Evolutionary conservation across 2,888 invertebrate species (phyloP).

Genomic region (Aproaerema taeniolella): DNA sequence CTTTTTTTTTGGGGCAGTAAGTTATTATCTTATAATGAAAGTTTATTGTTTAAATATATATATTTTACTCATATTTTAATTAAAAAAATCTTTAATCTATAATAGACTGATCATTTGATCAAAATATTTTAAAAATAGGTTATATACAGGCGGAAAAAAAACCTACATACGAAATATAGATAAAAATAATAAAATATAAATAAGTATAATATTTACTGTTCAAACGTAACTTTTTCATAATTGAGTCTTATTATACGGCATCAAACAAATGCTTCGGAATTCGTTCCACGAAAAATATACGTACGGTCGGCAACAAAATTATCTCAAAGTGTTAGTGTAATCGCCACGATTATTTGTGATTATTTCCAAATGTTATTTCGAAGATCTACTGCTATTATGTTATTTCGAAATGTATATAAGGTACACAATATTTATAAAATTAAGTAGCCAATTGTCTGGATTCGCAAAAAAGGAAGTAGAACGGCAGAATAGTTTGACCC

Average conservation of each 20-base stretch:
- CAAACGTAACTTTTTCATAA: conserved; percentile 63
- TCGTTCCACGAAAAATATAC: conserved; percentile 66
- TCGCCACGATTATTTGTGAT: conserved; percentile 61
- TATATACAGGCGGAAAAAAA: too few relatives aligned
- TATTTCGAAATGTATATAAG: conserved; percentile 33
- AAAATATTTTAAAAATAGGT: too few relatives aligned
- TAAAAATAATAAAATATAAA: background rate
- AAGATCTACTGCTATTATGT: conserved; percentile 39
- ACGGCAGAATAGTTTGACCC: conserved; percentile 9
- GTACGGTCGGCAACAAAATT: conserved; percentile 63
- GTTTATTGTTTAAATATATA: too few relatives aligned
- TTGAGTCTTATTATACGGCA: conserved; percentile 72
- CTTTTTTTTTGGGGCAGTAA: too few relatives aligned
- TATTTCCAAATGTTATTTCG: conserved; percentile 50
- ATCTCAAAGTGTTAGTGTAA: conserved; percentile 46
- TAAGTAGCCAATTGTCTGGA: conserved; percentile 13
- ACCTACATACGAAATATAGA: too few relatives aligned
- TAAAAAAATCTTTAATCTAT: too few relatives aligned
- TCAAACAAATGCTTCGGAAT: conserved; percentile 74
- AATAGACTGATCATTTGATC: too few relatives aligned
- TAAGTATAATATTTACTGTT: conserved; percentile 27
- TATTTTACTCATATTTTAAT: too few relatives aligned
- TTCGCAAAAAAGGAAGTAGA: conserved; percentile 2
- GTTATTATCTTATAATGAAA: too few relatives aligned
- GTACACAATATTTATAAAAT: conserved; percentile 29